These are phyloP conservation scores for Notospermus geniculatus DNA, from an alignment of 1,140 invertebrate species.

Conservation along the genomic window DNA sequence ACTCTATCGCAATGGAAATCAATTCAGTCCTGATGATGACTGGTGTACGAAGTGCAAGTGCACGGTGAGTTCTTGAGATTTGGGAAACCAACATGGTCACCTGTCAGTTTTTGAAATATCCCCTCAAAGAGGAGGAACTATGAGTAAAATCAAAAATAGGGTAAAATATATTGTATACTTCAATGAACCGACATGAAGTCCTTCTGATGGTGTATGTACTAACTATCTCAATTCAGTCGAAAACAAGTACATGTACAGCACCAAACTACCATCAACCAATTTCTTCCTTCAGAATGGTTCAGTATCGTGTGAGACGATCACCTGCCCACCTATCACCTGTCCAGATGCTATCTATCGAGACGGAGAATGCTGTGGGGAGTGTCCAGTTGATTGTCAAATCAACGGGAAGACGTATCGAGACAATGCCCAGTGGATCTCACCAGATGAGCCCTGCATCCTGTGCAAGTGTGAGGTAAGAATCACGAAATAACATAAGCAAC, in stretches of 20 bases:
- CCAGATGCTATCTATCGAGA: conserved; percentile 23
- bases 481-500: too few relatives aligned
- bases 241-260: neutral
- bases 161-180: too few relatives aligned
- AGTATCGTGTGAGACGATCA: conserved; percentile 9
- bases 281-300: conserved; percentile 13
- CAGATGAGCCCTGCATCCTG: conserved; percentile 4
- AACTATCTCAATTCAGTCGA: neutral
- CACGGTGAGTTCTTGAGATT: too few relatives aligned
- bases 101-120: too few relatives aligned
- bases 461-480: conserved; percentile 15
- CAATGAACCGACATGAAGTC: too few relatives aligned
- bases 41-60: neutral
- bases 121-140: too few relatives aligned
- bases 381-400: conserved; percentile 26
- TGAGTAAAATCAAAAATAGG: too few relatives aligned
- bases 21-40: neutral
- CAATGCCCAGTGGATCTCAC: conserved; percentile 9
- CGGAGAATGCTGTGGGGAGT: conserved; percentile 32
- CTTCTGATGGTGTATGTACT: neutral
- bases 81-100: too few relatives aligned
- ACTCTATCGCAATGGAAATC: neutral
- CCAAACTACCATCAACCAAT: too few relatives aligned
- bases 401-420: conserved; percentile 13
- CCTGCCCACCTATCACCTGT: conserved; percentile 23